Base-by-base conservation (phyloP, 2,113 vertebrate genomes). In the Recurvirostra avosetta region DNA sequence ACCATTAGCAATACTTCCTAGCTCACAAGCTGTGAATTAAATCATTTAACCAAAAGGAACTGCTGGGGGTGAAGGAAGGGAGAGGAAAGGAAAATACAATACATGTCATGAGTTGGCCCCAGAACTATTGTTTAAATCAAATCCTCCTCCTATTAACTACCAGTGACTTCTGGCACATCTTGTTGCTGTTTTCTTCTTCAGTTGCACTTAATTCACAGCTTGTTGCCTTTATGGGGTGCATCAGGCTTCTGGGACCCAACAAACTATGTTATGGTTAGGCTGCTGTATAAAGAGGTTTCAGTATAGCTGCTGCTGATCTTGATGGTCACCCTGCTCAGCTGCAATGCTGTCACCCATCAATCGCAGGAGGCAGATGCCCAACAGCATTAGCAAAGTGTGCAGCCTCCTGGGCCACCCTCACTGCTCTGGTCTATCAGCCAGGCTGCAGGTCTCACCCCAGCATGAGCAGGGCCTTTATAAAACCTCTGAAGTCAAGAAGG, bases 291-390 rank as follows among this genome's bases (percentile, higher is more conserved):
- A 32, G 41, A 76, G 22, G 12, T 41, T 78, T 63, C 26, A 17
- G 29, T 47, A 61, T 9, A 81, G 29, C 52, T 72, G 52, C 15
- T 80, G 52, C 16, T 52, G 58, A 26, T 66, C 45, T 40, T 47
- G 58, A 22, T 47, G 58, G 40, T 77, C 58, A 41, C 18, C 12
- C 15, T 50, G n/a, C 12, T 87, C 49, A 52, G 49, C 41, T 43
- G 32, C 47, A 50, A 7, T 1, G 7, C 93, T 81, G 58, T 61
- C 80, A 71, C 40, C 32, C 52, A 22, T 50, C 56, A 7, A 4
- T 55, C 0, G 0, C 23, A 59, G 45, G 13, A 61, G 36, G 8
- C 26, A 45, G 26, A 67, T 50, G 34, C 10, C 34, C 2, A 1
- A 27, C 15, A 63, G 23, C 38, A 8, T 36, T 72, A 83, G 5